Evolutionary conservation across 2,797 vertebrate species (phyloP), one percentile per base, ranked within the genome.

Genomic region (Neosilurus mollespiculum): DNA sequence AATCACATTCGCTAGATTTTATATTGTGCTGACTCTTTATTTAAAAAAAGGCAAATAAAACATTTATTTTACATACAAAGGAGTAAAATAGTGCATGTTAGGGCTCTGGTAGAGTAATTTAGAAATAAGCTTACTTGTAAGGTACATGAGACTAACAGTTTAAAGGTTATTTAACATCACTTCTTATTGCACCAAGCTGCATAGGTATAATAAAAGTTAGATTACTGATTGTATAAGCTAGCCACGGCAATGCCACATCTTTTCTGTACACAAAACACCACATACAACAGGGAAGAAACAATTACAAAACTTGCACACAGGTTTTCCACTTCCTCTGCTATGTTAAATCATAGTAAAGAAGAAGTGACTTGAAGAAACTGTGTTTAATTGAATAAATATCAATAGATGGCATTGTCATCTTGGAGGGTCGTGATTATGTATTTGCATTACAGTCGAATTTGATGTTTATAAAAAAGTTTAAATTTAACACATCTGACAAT

Each of bases 41-140:
- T 62, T 77, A 24, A 61, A 75, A 75, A 66, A 78, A 43, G 58
- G 58, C 22, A 77, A 77, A 77, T 22, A 12, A 61, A 9, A 24
- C 56, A n/a, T 77, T n/a, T 37, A 59, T 76, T 77, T 59, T 59
- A 61, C 20, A 43, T 77, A 12, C 18, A 9, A 37, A 43, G 53
- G n/a, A 22, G 18, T 37, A 22, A 14, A 76, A 61, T n/a, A n/a
- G 34, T 61, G 11, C 75, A 49, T 4, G 49, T 34, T 78, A 43
- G 4, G 56, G 37, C 20, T 26, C 43, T 22, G 43, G 22, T 59
- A 59, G 75, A n/a, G 56, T 43, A 54, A 34, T 49, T 14, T 58
- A 24, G 22, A 43, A 77, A 62, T 78, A 62, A 24, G 34, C 34
- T 78, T 18, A 62, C 22, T 43, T 62, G 8, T 34, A 34, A 78